Percentiles rank a stretch among this genome's conserved stretches.
Evolutionary conservation across 2,888 invertebrate genomes (phyloP).

Genomic region (Nemotelus nigrinus): DNA sequence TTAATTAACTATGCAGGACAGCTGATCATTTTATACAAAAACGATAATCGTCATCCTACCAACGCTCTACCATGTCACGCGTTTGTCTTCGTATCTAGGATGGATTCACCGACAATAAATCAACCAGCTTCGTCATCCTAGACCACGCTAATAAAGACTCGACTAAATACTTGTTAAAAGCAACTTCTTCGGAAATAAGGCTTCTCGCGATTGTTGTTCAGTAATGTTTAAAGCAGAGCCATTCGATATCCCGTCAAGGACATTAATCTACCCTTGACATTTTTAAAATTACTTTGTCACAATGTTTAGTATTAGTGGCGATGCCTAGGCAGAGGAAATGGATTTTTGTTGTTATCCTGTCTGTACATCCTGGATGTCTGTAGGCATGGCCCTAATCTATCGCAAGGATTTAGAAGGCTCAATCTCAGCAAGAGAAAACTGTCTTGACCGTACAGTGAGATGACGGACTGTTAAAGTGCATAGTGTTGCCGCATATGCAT

Average conservation of each 20-base stretch:
- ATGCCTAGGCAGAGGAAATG: conserved; percentile 10
- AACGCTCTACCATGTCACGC: too few relatives aligned
- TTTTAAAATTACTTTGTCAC: conserved; percentile 42
- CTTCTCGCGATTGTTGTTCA: background rate
- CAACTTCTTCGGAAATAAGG: conserved; percentile 1
- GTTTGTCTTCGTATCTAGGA: too few relatives aligned
- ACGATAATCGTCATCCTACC: too few relatives aligned
- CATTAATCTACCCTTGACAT: conserved; percentile 44
- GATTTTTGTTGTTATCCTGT: background rate
- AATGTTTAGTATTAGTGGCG: background rate
- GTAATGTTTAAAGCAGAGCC: conserved; percentile 2
- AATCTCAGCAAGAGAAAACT: background rate
- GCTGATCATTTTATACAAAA: too few relatives aligned
- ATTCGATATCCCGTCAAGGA: conserved; percentile 11
- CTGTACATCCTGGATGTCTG: background rate
- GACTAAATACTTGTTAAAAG: conserved; percentile 30
- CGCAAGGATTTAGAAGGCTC: conserved; percentile 35
- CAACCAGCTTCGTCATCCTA: background rate
- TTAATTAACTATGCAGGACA: too few relatives aligned
- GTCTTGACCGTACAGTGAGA: too few relatives aligned
- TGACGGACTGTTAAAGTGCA: too few relatives aligned
- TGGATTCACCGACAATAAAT: conserved; percentile 12
- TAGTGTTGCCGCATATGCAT: too few relatives aligned
- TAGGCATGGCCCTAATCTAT: conserved; percentile 31
- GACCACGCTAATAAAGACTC: conserved; percentile 12